Conservation (phyloP, 2,797 vertebrate species). For the Meriones psammophilus region DNA sequence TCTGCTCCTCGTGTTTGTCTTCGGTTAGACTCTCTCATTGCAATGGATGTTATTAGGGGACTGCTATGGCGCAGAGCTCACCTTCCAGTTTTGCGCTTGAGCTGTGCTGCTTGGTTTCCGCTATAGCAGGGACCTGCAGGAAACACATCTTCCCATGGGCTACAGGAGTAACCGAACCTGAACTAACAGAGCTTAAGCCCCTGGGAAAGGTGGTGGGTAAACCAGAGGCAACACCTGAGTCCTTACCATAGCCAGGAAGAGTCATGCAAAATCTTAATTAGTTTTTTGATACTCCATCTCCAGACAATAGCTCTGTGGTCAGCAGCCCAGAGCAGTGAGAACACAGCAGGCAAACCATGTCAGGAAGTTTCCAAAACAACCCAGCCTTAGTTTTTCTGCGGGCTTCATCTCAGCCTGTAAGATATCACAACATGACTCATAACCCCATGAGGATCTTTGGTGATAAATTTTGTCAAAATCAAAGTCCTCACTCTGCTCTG, state of each 20-base stretch:
- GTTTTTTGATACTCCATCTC: accelerated
- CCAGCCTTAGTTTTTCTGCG: too few species aligned
- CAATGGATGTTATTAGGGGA: not conserved
- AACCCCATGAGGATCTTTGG: not conserved
- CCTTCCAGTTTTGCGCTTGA: accelerated
- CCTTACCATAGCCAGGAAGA: not conserved
- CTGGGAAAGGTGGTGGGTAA: too few species aligned
- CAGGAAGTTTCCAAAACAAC: not conserved
- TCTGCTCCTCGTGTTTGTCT: not conserved
- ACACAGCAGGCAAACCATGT: not conserved
- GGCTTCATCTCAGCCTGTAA: not conserved
- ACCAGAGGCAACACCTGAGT: not conserved
- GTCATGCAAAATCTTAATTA: too few species aligned
- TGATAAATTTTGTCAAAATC: not conserved
- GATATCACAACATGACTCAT: too few species aligned
- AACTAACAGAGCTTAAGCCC: not conserved
- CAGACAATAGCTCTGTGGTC: not conserved
- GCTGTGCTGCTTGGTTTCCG: accelerated
- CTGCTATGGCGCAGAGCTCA: not conserved
- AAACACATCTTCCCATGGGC: not conserved
- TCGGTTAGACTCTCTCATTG: not conserved
- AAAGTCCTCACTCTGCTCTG: not conserved
- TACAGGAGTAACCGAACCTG: not conserved
- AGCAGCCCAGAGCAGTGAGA: not conserved
- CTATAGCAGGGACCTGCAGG: accelerated